A percentile compares a stretch with the other conserved stretches of the same genome.
Conservation (phyloP, 2,113 vertebrate genomes). For the Tricholaema leucomelas region DNA sequence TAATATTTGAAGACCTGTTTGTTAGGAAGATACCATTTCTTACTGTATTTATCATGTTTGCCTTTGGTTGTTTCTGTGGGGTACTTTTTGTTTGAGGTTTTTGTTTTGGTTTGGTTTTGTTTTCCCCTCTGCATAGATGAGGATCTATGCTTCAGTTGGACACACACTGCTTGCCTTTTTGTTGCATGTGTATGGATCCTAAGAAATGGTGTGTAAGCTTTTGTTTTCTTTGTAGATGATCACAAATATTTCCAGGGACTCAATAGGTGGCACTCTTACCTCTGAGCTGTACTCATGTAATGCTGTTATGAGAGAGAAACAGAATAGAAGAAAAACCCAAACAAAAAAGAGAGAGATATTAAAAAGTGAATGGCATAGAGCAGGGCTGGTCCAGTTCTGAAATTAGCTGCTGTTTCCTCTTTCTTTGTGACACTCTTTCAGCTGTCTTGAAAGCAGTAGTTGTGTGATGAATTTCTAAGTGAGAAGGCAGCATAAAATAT, state of each 20-base stretch:
- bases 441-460: not conserved
- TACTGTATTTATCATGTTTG: not conserved
- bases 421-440: not conserved
- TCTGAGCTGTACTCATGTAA: conserved; percentile 30
- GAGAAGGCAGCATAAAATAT: not conserved
- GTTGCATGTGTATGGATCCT: not conserved
- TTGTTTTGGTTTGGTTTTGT: not conserved
- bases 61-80: not conserved
- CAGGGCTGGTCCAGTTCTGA: not conserved
- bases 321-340: not conserved
- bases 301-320: not conserved
- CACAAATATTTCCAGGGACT: not conserved
- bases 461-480: not conserved
- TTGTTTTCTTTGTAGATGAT: not conserved
- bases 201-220: not conserved
- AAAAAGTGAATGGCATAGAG: conserved; percentile 29
- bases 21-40: not conserved
- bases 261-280: conserved; percentile 76
- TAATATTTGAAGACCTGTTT: not conserved
- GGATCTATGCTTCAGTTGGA: not conserved
- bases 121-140: not conserved
- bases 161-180: not conserved
- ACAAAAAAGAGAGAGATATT: not conserved
- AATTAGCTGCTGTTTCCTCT: not conserved
- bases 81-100: not conserved